Percentiles rank a stretch among this genome's conserved stretches.
phyloP scores from a whole-genome alignment of 2,888 invertebrate species.

The Seira musarum region DNA sequence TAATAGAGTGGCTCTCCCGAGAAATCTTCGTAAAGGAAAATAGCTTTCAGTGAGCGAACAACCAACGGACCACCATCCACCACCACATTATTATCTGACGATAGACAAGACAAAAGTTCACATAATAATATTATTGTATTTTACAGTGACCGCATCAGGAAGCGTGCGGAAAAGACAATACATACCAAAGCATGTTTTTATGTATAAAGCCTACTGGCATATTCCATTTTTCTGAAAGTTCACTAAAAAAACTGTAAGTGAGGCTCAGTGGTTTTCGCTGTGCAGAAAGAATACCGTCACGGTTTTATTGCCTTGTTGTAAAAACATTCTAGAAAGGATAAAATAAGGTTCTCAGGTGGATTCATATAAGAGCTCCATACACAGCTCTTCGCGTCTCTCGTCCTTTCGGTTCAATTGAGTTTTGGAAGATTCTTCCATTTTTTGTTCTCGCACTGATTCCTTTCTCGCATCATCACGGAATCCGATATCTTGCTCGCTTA shows the following conservation, averaged over 20 bases:
- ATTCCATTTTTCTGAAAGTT: not conserved
- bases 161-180: too few species aligned
- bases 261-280: not conserved
- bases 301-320: not conserved
- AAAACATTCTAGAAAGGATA: not conserved
- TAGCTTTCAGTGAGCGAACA: not conserved
- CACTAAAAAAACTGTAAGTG: not conserved
- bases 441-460: not conserved
- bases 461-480: slow-evolving; percentile 66
- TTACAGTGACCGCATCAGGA: not conserved
- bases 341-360: slow-evolving; percentile 6
- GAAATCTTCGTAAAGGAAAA: not conserved
- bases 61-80: not conserved
- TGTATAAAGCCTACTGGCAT: too few species aligned
- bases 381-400: not conserved
- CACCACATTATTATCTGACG: not conserved
- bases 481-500: slow-evolving; percentile 68
- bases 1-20: not conserved
- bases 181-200: too few species aligned
- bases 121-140: not conserved
- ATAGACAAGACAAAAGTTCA: not conserved
- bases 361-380: not conserved
- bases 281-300: not conserved
- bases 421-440: not conserved
- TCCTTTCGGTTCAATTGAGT: not conserved